Evolutionary conservation across 2,888 invertebrate species (phyloP), one percentile per base, ranked within the genome.

Genomic region (Cremastinae sp.): DNA sequence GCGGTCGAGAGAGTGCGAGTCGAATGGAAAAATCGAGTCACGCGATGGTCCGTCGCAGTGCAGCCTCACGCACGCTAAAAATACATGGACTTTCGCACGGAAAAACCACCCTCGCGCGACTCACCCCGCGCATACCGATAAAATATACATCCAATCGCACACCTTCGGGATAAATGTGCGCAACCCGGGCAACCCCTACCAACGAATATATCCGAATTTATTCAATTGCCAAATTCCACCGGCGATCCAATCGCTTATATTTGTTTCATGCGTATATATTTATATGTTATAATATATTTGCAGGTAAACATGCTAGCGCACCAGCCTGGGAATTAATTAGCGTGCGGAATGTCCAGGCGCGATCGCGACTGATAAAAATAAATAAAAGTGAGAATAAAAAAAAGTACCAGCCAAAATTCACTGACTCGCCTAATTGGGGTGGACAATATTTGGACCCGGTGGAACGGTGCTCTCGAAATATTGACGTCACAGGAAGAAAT

Each of bases 21-120:
- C 56, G 68, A 73, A 79, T 75, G 72, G 78, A 79, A 82, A 81
- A 80, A 79, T 75, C 74, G 66, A 79, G 79, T 82, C 82, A 82
- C 81, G 81, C 81, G 79, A 81, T 76, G 75, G 74, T 34, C 65
- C 74, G 77, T 58, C 75, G 79, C 75, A 78, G 78, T 77, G 77
- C 79, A 78, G 79, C 74, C 75, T 75, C 79, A 81, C 75, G 68
- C 72, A 65, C 64, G 43, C 58, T 20, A 64, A 71, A 28, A 53
- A 66, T 71, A 66, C 61, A 66, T 62, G 51, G 70, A 41, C 65
- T 66, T 66, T 62, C 70, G 49, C 70, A 72, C 68, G 10, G 41
- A 43, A 53, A n/a, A 69, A 70, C 69, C 51, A 47, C 65, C 49
- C 34, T 56, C 54, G 38, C 71, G 38, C 16, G 38, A 62, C 43